Conservation (phyloP, 2,797 vertebrate species). For the Trichosurus vulpecula region DNA sequence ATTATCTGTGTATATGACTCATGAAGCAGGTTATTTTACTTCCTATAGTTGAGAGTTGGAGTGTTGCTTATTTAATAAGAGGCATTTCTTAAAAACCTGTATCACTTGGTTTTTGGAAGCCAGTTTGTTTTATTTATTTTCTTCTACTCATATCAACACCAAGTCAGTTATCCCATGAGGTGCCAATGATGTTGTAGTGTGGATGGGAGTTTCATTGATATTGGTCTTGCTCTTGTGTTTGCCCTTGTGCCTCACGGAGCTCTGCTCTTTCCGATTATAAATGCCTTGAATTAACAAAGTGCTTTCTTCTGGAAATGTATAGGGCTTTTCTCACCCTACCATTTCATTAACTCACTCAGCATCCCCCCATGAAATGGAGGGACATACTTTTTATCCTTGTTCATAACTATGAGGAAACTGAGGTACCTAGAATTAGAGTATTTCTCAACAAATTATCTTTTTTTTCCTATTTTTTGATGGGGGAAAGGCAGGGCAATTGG, state of each 20-base stretch:
- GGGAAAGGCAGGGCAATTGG: too few species aligned
- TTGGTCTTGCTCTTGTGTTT: constrained; percentile 14
- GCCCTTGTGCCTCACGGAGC: background rate
- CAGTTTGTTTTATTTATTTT: background rate
- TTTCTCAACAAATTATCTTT: too few species aligned
- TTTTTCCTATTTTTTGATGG: too few species aligned
- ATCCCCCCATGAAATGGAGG: constrained; percentile 16
- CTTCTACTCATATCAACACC: constrained; percentile 8
- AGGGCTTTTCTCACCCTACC: constrained; percentile 5
- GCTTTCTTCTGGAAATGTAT: constrained; percentile 53
- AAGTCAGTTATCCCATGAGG: constrained; percentile 45
- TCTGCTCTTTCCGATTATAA: constrained; percentile 50
- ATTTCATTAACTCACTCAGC: constrained; percentile 56
- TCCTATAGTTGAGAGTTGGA: constrained; percentile 26
- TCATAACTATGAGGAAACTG: background rate
- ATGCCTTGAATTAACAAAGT: constrained; percentile 55
- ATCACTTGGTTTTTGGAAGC: constrained; percentile 18
- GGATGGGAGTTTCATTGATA: background rate
- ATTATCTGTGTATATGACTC: background rate
- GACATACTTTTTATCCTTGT: constrained; percentile 25
- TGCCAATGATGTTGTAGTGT: background rate
- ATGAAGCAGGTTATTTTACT: background rate
- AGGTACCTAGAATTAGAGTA: background rate
- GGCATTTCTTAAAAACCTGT: constrained; percentile 34
- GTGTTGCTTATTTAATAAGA: background rate